Evolutionary conservation across 2,888 invertebrate species (phyloP).

Genomic region (Chrysodeixis includens): DNA sequence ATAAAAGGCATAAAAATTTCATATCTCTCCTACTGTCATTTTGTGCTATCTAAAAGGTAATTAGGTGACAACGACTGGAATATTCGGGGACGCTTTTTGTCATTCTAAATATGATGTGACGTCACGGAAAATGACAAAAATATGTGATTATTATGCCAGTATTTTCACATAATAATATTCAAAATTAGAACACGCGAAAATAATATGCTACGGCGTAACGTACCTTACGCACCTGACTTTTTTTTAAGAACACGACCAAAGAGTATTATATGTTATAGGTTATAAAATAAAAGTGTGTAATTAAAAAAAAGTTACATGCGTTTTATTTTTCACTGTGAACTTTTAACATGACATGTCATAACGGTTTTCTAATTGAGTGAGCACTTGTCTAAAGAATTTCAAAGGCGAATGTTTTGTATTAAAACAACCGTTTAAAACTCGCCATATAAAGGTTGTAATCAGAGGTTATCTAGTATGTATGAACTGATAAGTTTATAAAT

Average conservation of each 20-base stretch:
- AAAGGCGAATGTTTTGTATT: background rate
- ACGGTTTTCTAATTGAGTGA: background rate
- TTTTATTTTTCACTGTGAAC: background rate
- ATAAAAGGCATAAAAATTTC: conserved; percentile 37
- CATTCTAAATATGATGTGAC: conserved; percentile 9
- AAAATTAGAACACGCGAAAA: conserved; percentile 2
- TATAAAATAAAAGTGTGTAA: background rate
- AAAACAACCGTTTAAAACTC: background rate
- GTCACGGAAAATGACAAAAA: conserved; percentile 6
- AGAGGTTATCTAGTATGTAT: background rate
- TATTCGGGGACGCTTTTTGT: conserved; percentile 27
- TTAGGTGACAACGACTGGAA: conserved; percentile 30
- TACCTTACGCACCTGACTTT: background rate
- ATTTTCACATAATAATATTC: background rate
- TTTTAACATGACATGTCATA: background rate
- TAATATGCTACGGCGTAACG: too few species aligned
- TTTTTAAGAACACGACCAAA: background rate
- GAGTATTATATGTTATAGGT: background rate
- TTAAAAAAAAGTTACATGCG: too few species aligned
- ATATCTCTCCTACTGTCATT: conserved; percentile 23
- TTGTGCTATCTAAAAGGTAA: conserved; percentile 29
- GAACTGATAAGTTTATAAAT: background rate
- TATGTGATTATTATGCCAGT: background rate
- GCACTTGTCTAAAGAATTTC: background rate
- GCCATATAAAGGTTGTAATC: too few species aligned